Base-by-base conservation (phyloP, 2,113 vertebrate species). In the Galemys pyrenaicus region DNA sequence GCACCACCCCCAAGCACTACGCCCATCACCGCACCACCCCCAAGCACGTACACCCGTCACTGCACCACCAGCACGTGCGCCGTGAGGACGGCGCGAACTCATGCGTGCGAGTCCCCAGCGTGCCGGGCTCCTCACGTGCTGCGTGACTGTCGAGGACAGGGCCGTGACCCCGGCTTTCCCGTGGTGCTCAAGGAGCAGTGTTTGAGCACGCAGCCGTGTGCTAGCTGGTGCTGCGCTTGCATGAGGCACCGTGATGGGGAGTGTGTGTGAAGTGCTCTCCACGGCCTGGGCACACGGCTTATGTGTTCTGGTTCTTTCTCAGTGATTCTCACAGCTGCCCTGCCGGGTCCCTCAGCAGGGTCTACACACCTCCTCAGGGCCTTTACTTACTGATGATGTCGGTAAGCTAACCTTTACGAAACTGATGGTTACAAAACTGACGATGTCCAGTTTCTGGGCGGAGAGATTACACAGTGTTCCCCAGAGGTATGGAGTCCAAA, bases 301-400 rank as follows among this genome's bases (percentile, higher is more conserved):
- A n/a, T 22, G 4, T 78, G 15, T 16, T 28, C 56, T 85, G 41
- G 24, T 64, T 56, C 46, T 19, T 1, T 22, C 12, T 13, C 54
- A 30, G n/a, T 86, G 56, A 39, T 67, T 65, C 56, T 83, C 32
- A 51, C 4, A 16, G 12, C 7, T 0, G 4, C 46, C n/a, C 67
- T 88, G 17, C 30, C 24, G 60, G 67, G 49, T 84, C 56, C 41
- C n/a, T 44, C 9, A 35, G 0, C 22, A 58, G 65, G 32, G 73
- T 46, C 71, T 93, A 58, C 35, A 74, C 82, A 56, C 70, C 71
- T 93, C 93, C 77, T 93, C 87, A 67, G 77, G 58, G 70, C 19
- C 87, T 95, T 87, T 81, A 6, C 75, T 54, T 35, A 49, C 46
- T 51, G 20, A n/a, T n/a, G n/a, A n/a, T n/a, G n/a, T n/a, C n/a